Base-by-base conservation (phyloP, 2,888 invertebrate genomes). In the Dascillus cervinus region DNA sequence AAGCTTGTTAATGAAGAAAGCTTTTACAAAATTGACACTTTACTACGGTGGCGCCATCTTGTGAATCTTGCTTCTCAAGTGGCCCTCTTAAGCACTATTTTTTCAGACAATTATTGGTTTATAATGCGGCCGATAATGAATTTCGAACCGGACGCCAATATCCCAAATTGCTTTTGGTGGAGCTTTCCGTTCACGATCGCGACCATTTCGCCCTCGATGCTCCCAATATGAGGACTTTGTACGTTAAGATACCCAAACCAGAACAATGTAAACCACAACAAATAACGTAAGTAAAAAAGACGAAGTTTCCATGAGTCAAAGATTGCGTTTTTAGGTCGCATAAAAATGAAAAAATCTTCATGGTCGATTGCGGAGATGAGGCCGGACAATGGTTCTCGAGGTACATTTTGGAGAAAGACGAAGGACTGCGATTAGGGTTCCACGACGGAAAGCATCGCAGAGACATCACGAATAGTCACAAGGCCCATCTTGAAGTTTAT, bases 341-440 rank as follows among this genome's bases (percentile, higher is more conserved):
- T 13, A 6, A 14, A 6, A 11, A 13, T 2, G 26, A 31, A 31
- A 17, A 17, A n/a, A 11, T 32, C 4, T 17, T 21, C 5, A 11
- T 26, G 6, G 9, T 71, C 30, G 79, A 81, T 56, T 80, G 79
- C 60, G 80, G 80, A 1, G 67, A 74, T 17, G 70, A 69, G 36
- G 73, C 71, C 3, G 70, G 75, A 1, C 55, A 62, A 24, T 82
- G 80, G 80, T 58, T 81, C 37, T 71, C 73, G 1, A 60, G 60
- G 49, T 69, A 60, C 29, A 51, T 62, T 23, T 37, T 53, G 3
- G 54, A 52, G 26, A 50, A 46, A 28, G 52, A 53, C 23, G 36
- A 45, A 3, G 62, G 60, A 3, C 37, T 62, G 22, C 47, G 63
- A 8, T 38, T 65, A 23, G 62, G 56, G 6, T 64, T 54, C 37